Evolutionary conservation across 2,888 invertebrate species (phyloP).

Genomic region (Falcaria lacertinaria): DNA sequence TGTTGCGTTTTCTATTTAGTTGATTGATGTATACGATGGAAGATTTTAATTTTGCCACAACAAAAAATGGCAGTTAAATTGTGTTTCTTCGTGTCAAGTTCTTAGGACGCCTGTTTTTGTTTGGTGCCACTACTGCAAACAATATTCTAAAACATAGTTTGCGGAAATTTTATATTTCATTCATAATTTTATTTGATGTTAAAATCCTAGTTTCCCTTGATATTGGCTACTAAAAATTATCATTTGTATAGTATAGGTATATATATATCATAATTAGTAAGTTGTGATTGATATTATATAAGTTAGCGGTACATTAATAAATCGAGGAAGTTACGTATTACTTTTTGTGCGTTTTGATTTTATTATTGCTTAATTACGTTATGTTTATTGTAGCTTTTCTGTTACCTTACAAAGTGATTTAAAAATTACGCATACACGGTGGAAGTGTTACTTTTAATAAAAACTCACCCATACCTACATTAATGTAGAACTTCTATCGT

Average conservation of each 20-base stretch:
- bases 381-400: slow-evolving; percentile 5
- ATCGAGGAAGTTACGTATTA: slow-evolving; percentile 24
- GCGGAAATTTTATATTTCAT: not conserved
- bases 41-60: slow-evolving; percentile 16
- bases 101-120: too few relatives aligned
- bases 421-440: too few relatives aligned
- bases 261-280: slow-evolving; percentile 24
- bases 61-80: too few relatives aligned
- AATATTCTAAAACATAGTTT: too few relatives aligned
- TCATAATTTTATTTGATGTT: slow-evolving; percentile 10
- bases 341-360: slow-evolving; percentile 26
- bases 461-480: not conserved
- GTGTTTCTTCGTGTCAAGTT: too few relatives aligned
- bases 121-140: too few relatives aligned
- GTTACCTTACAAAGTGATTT: slow-evolving; percentile 13
- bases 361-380: slow-evolving; percentile 13
- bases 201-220: not conserved
- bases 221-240: not conserved
- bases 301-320: slow-evolving; percentile 25
- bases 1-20: slow-evolving; percentile 14
- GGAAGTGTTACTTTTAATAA: too few relatives aligned
- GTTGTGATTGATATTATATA: slow-evolving; percentile 35
- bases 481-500: slow-evolving; percentile 9
- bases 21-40: slow-evolving; percentile 4
- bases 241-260: slow-evolving; percentile 7